Percentiles rank a stretch among this genome's conserved stretches.
Evolutionary conservation across 1,140 invertebrate species (phyloP).

Genomic region (Triops longicaudatus): DNA sequence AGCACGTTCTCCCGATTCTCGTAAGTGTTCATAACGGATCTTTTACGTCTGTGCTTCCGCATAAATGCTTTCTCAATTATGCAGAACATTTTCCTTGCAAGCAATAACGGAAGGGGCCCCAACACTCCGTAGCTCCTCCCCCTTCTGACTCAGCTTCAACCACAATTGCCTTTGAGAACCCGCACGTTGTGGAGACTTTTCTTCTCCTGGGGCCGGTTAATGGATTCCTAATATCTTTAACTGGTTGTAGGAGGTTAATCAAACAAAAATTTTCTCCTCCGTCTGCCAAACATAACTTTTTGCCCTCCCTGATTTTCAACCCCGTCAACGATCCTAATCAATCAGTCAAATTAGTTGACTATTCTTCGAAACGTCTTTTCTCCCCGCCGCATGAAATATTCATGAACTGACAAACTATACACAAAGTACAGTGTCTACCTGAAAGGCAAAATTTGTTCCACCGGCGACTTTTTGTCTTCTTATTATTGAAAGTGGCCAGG

Average conservation of each 20-base stretch:
- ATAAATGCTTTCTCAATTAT: background rate
- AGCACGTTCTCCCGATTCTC: background rate
- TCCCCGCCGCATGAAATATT: background rate
- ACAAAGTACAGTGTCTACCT: background rate
- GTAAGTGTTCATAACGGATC: conserved; percentile 1
- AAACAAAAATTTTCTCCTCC: background rate
- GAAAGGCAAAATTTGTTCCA: background rate
- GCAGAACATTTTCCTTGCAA: background rate
- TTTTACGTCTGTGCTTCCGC: conserved; percentile 1
- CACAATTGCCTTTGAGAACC: background rate
- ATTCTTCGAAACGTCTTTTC: background rate
- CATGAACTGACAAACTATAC: background rate
- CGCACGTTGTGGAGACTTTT: too few relatives aligned
- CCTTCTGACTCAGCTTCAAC: background rate
- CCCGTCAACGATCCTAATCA: background rate
- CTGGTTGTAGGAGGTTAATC: background rate
- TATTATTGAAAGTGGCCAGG: background rate
- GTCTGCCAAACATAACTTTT: too few relatives aligned
- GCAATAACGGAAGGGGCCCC: background rate
- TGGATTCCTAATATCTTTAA: background rate
- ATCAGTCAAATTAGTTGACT: conserved; percentile 6
- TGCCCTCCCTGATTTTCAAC: background rate
- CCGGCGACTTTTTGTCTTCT: too few relatives aligned
- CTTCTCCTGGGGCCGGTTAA: background rate
- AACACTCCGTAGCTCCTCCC: background rate